phyloP scores from a whole-genome alignment of 2,113 vertebrate genomes.

The Lycaon pictus region DNA sequence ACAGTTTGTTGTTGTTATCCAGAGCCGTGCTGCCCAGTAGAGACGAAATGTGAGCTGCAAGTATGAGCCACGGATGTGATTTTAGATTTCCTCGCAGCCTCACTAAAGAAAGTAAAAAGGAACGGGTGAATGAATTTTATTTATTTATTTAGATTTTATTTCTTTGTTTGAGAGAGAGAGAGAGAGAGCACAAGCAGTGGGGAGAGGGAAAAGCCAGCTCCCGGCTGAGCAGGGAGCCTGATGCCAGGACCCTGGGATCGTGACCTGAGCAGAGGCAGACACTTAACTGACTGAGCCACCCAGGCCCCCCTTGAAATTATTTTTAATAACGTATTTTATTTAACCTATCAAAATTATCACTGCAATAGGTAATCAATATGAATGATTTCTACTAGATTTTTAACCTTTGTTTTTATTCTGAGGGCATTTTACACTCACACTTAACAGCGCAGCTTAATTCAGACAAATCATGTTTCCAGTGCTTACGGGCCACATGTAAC shows the following conservation, averaged over 20 bases:
- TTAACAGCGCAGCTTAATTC: neutral
- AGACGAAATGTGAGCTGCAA: neutral
- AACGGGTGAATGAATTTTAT: neutral
- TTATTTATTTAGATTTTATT: too few species aligned
- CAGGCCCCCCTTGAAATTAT: neutral
- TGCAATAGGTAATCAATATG: neutral
- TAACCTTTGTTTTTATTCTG: neutral
- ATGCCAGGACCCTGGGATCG: too few species aligned
- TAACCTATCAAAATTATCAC: neutral
- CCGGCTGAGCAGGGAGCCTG: too few species aligned
- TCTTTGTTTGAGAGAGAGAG: too few species aligned
- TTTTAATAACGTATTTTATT: neutral
- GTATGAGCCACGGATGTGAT: neutral
- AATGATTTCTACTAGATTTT: neutral
- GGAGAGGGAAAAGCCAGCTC: too few species aligned
- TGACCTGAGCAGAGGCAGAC: too few species aligned
- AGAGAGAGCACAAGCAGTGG: too few species aligned
- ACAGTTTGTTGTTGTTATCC: neutral
- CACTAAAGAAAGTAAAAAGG: neutral
- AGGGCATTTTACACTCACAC: neutral
- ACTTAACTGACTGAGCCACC: too few species aligned
- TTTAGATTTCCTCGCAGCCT: neutral
- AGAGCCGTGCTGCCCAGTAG: too few species aligned
- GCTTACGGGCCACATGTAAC: rapidly evolving
- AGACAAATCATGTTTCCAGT: rapidly evolving